Base-by-base conservation (phyloP, 2,113 vertebrate species). In the Solea senegalensis region DNA sequence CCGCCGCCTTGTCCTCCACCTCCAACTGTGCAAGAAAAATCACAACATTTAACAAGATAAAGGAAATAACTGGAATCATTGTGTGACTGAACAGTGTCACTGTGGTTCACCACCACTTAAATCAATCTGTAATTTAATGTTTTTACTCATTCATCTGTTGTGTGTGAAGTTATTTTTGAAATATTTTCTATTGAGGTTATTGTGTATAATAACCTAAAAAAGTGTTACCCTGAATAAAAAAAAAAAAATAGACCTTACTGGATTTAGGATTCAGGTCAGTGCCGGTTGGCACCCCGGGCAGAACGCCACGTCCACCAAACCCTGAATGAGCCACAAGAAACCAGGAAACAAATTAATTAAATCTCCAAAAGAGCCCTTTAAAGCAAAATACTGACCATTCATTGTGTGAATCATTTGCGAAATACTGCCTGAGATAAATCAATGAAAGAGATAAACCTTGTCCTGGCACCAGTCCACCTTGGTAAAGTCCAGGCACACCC, bases 271-370 rank as follows among this genome's bases (percentile, higher is more conserved):
- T 97, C 56, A 99, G 93, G 76, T 95, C 95, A 12, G 82, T 90
- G 68, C 98, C 98, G 8, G 94, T 97, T 59, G 97, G 93, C 2
- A 99, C 96, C 0, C 98, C 98, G 0, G 98, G 98, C 74, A 99
- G 92, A 72, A 99, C 95, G 14, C 98, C 98, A 0, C 94, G 96
- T 41, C 95, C 95, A 21, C 94, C 94, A 77, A 93, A 91, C 48
- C 97, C 97, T 99, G 70, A 0, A 12, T 41, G 26, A 21, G 8
- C 0, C 28, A 85, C 8, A 74, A 53, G 5, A n/a, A 75, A 74
- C 5, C 16, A 49, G 14, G 64, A 41, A 72, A 54, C 9, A 55
- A 5, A 7, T 1, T 6, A 1, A 41, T 53, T 16, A 16, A 65
- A 28, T 48, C 2, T 1, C 1, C 27, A 21, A 1, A 8, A 43